Base-by-base conservation (phyloP, 2,888 invertebrate species). In the Phalera bucephala region DNA sequence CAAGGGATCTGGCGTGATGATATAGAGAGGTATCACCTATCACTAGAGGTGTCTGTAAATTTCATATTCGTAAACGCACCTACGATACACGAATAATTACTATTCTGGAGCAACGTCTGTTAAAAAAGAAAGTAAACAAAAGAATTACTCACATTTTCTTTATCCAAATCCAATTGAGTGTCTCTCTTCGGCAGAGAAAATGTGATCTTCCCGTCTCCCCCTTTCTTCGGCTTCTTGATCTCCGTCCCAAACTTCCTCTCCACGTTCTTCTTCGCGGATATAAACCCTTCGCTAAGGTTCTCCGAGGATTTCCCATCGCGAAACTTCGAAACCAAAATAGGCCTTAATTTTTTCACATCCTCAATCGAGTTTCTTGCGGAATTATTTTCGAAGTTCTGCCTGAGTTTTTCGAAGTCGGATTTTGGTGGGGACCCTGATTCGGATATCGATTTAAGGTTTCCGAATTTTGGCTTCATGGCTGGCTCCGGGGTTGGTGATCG, bases 101-200 rank as follows among this genome's bases (percentile, higher is more conserved):
- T n/a, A n/a, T n/a, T n/a, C n/a, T n/a, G n/a, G n/a, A n/a, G n/a
- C n/a, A n/a, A n/a, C n/a, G n/a, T n/a, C n/a, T n/a, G n/a, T n/a
- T n/a, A n/a, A n/a, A n/a, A n/a, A n/a, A n/a, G n/a, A n/a, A n/a
- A n/a, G n/a, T n/a, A n/a, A n/a, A n/a, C n/a, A n/a, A n/a, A 22
- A 38, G 36, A 25, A 10, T 8, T 60, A 90, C 90, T 89, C 10
- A 90, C 90, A 45, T 89, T 89, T 29, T 88, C 83, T 52, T 74
- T 67, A 33, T 89, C 88, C 5, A 80, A 66, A 32, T 88, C 85
- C 29, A 88, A 33, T 25, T 88, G 88, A 0, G 56, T 75, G 7
- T 71, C 67, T 32, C 62, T 73, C 44, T 70, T 84, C 1, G 74
- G 72, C 12, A 75, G n/a, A 21, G 66, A 73, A 12, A 73, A 57